Base-by-base conservation (phyloP, 2,113 vertebrate genomes). In the Calidris pugnax region DNA sequence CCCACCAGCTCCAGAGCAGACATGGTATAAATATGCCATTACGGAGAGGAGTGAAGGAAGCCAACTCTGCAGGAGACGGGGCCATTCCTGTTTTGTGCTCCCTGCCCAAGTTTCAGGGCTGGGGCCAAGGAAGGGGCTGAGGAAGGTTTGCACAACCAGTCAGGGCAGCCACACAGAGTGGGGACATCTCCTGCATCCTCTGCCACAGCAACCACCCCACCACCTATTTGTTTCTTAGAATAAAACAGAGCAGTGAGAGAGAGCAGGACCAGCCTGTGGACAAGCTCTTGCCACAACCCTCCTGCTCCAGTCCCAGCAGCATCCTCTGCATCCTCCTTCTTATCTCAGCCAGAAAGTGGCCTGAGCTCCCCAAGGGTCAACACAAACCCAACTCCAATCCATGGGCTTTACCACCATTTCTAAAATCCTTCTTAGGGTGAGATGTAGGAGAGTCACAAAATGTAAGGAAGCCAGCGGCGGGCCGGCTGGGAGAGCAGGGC, bases 1-100 rank as follows among this genome's bases (percentile, higher is more conserved):
- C 73, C 53, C 80, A 87, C 22, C 77, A 84, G 53, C 63, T 87
- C 63, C 60, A 76, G 53, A 79, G n/a, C 48, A 62, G 79, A 67
- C 68, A 41, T 27, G 48, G 43, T 77, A 78, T 83, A 80, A 71
- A 88, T 63, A 93, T 79, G 37, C 89, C 1, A 0, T 57, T 71
- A 85, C 1, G 2, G 75, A 91, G 69, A 60, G 30, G 57, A 89
- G 55, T 32, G 67, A 88, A 93, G 93, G 90, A 95, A 96, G 87
- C 71, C 85, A 88, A 87, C 75, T 83, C 95, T 74, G 85, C 90
- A 60, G 82, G 92, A 92, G 90, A 71, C 0, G 1, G 51, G 56
- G 73, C 80, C 5, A 2, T 41, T 92, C 73, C 83, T 89, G 53
- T 76, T 66, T 64, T 66, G 63, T 0, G 1, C 41, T 86, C 88